Base-by-base conservation (phyloP, 2,888 invertebrate species). In the Sarcophaga variegata region DNA sequence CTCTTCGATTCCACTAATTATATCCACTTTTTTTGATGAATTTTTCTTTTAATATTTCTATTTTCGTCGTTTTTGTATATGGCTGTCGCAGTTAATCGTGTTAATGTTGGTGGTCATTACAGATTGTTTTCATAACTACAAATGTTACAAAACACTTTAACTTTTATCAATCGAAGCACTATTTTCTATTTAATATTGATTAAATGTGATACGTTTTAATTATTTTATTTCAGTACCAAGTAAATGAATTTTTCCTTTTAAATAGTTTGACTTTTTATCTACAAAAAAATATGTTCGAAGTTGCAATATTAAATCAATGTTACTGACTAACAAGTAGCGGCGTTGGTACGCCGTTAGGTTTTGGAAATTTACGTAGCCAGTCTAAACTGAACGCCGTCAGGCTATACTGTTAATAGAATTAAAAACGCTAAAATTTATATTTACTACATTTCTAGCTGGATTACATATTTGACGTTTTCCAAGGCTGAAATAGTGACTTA, bases 21-120 rank as follows among this genome's bases (percentile, higher is more conserved):
- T 54, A 54, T 14, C 25, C 27, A n/a, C 37, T 63, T 71, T 27
- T 4, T 54, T 59, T 67, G 1, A 47, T 37, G 37, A 62, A 20
- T 62, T 22, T 25, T 69, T 71, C 22, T 27, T 17, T 62, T 11
- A 67, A 54, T 70, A 66, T 83, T 80, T 70, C 63, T 64, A 70
- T 84, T 79, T 80, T 84, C 49, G 20, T 84, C 78, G 78, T 69
- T 37, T 74, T 83, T 74, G 11, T 25, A 74, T 14, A 69, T 70
- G 70, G 45, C 54, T 62, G 74, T 64, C 76, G 80, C 70, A 60
- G 70, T 75, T 74, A 75, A 72, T 83, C 83, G 83, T 78, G 37
- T 64, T 70, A 76, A 81, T 17, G 59, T 60, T 82, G 45, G 37
- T 70, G 70, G 63, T 45, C 11, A 20, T 78, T 22, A 27, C 20